phyloP scores from a whole-genome alignment of 2,797 vertebrate species.

The Onychomys arenicola region DNA sequence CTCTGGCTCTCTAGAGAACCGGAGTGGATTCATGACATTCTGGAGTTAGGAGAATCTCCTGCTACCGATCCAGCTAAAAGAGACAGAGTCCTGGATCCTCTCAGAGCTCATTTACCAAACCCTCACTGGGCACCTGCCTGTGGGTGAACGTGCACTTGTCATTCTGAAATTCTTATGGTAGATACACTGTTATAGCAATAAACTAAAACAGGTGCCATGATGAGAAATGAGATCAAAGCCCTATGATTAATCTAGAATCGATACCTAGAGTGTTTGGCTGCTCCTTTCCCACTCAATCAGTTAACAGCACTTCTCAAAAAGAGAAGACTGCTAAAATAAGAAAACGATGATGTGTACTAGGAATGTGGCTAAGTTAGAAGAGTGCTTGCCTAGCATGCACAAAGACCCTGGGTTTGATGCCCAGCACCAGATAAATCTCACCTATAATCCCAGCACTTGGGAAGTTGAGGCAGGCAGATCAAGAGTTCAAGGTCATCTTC shows the following conservation, averaged over 20 bases:
- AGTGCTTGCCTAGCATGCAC: background rate
- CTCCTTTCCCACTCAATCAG: background rate
- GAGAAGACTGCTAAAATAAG: conserved; percentile 19
- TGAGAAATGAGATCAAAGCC: background rate
- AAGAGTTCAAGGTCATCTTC: background rate
- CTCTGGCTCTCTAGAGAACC: background rate
- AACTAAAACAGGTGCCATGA: background rate
- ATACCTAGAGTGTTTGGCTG: background rate
- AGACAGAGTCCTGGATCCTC: background rate
- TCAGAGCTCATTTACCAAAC: background rate
- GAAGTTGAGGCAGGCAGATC: background rate
- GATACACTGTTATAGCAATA: background rate
- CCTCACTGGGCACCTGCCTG: background rate
- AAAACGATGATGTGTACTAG: background rate
- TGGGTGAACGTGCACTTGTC: conserved; percentile 1
- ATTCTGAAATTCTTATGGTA: background rate
- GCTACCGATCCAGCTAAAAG: background rate
- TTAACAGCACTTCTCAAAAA: conserved; percentile 25
- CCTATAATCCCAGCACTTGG: background rate
- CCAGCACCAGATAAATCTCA: background rate
- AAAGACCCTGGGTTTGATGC: background rate
- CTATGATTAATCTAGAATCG: background rate
- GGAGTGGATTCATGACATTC: background rate
- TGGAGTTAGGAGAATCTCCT: background rate
- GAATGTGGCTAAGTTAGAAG: background rate